Evolutionary conservation across 2,888 invertebrate species (phyloP).

Genomic region (Apotomis capreana): DNA sequence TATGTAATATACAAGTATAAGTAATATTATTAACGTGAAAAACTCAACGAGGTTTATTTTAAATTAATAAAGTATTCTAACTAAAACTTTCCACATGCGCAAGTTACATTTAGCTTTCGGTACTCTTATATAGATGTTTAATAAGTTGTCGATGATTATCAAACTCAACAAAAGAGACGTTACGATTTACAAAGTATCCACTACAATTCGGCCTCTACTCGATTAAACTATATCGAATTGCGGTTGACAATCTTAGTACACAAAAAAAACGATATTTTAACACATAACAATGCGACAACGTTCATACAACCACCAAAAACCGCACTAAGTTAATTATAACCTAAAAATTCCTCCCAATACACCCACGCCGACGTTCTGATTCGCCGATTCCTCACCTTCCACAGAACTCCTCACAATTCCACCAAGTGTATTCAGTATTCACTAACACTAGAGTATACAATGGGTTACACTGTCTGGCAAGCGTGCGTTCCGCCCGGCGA

Average conservation of each 20-base stretch:
- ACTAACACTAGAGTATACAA: conserved; percentile 24
- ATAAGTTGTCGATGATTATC: too few relatives aligned
- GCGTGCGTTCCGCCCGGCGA: conserved; percentile 33
- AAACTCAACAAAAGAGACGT: too few relatives aligned
- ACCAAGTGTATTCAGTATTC: conserved; percentile 25
- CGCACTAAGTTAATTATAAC: neutral
- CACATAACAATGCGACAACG: neutral
- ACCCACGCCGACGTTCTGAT: neutral
- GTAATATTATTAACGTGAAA: too few relatives aligned
- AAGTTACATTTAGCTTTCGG: too few relatives aligned
- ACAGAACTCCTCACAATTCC: conserved; percentile 16
- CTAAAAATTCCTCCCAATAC: neutral
- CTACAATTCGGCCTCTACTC: too few relatives aligned
- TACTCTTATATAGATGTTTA: too few relatives aligned
- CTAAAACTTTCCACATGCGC: too few relatives aligned
- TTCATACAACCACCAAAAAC: neutral
- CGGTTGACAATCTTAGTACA: neutral
- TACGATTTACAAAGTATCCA: too few relatives aligned
- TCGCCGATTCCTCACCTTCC: conserved; percentile 18
- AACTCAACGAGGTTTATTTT: too few relatives aligned
- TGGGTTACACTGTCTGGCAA: conserved; percentile 20
- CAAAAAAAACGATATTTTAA: neutral
- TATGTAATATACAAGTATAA: too few relatives aligned
- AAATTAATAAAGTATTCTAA: too few relatives aligned
- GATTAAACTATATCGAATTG: too few relatives aligned